Percentiles rank a stretch among this genome's conserved stretches.
phyloP scores from a whole-genome alignment of 2,888 invertebrate species.

The Agonopterix heracliana region DNA sequence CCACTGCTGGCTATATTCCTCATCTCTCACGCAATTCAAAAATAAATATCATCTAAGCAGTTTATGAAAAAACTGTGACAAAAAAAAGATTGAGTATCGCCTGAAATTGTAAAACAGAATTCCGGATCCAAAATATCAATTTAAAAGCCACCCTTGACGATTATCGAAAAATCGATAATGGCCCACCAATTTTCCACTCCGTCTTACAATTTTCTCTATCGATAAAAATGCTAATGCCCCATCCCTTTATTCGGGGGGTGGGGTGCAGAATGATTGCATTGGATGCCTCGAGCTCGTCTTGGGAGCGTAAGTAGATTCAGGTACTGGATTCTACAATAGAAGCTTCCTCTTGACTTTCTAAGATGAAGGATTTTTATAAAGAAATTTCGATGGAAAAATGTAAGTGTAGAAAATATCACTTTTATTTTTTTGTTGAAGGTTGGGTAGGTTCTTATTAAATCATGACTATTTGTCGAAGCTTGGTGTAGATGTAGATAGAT shows the following conservation, averaged over 20 bases:
- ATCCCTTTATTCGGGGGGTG: slow-evolving; percentile 32
- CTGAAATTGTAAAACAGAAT: too few species aligned
- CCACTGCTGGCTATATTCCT: too few species aligned
- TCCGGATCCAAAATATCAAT: too few species aligned
- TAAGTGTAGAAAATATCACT: neutral
- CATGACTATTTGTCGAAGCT: too few species aligned
- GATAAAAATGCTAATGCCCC: slow-evolving; percentile 67
- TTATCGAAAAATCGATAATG: slow-evolving; percentile 23
- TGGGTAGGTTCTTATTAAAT: neutral
- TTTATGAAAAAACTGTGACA: too few species aligned
- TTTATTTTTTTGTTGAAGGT: neutral
- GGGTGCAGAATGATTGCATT: slow-evolving; percentile 59
- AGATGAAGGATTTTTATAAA: slow-evolving; percentile 12
- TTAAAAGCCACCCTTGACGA: neutral
- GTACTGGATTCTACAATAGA: slow-evolving; percentile 34
- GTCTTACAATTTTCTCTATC: slow-evolving; percentile 46
- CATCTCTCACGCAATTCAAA: too few species aligned
- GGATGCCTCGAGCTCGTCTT: slow-evolving; percentile 40
- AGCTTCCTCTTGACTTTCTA: slow-evolving; percentile 28
- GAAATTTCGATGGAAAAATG: neutral
- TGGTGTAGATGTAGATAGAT: too few species aligned
- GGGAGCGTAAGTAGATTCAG: slow-evolving; percentile 34
- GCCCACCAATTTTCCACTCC: slow-evolving; percentile 34
- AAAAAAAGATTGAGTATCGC: too few species aligned
- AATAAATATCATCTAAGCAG: too few species aligned